These are phyloP conservation scores for Nestor notabilis DNA, from an alignment of 2,113 vertebrate genomes.

Conservation along the genomic window DNA sequence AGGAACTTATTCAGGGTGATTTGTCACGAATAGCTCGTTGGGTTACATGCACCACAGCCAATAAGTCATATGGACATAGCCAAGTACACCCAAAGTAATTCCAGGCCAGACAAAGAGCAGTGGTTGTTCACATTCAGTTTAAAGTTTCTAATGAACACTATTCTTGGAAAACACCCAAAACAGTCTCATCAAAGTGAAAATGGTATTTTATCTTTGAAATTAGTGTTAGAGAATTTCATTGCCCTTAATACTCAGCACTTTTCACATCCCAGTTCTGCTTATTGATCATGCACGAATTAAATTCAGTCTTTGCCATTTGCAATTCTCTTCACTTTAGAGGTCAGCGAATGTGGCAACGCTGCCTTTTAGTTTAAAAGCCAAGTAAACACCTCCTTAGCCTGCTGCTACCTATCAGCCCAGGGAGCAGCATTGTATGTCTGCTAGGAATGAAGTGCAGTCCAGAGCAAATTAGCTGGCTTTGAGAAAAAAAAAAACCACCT, in stretches of 20 bases:
- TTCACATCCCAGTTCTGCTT: constrained; percentile 24
- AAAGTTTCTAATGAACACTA: constrained; percentile 25
- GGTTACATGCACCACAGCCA: background rate
- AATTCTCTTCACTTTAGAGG: constrained; percentile 56
- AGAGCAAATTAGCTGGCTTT: constrained; percentile 1
- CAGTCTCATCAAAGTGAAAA: constrained; percentile 34
- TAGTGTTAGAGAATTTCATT: constrained; percentile 55
- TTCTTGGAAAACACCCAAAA: constrained; percentile 47
- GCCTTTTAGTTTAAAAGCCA: constrained; percentile 23
- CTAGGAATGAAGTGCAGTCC: background rate
- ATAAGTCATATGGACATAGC: background rate
- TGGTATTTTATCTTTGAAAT: constrained; percentile 53
- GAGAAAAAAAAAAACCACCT: background rate
- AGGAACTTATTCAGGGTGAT: background rate
- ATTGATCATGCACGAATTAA: constrained; percentile 63
- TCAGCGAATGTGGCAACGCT: constrained; percentile 15
- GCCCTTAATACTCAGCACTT: constrained; percentile 61
- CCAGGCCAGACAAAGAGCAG: constrained; percentile 10
- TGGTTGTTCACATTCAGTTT: background rate
- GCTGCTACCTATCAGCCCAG: background rate
- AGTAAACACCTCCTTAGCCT: constrained; percentile 20
- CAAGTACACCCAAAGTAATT: constrained; percentile 11
- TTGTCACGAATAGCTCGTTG: background rate
- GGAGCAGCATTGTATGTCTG: background rate
- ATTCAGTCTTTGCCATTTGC: constrained; percentile 42